Percentiles rank a stretch among this genome's conserved stretches.
Conservation (phyloP, 2,113 vertebrate genomes). For the Clinocottus analis region DNA sequence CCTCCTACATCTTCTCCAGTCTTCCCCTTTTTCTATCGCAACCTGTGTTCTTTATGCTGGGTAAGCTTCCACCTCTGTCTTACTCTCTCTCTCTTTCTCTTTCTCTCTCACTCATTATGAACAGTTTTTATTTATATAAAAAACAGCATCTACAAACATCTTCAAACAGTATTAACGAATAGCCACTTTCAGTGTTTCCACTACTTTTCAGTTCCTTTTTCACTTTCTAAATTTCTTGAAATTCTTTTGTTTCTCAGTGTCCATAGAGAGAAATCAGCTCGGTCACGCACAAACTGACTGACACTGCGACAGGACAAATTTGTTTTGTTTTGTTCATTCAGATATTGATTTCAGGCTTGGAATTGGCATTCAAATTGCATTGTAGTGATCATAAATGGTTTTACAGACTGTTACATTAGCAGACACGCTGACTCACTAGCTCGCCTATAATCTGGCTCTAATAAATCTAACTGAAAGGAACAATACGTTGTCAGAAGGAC, state of each 20-base stretch:
- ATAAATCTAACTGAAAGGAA: constrained; percentile 4
- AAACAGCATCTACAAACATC: background rate
- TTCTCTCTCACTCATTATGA: background rate
- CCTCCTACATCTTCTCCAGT: background rate
- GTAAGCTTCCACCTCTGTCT: constrained; percentile 29
- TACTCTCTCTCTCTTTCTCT: no score
- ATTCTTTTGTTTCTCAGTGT: constrained; percentile 1
- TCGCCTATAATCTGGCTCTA: constrained; percentile 5
- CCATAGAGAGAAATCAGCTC: background rate
- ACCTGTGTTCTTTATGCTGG: constrained; percentile 13
- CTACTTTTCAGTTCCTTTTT: background rate
- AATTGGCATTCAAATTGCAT: constrained; percentile 31
- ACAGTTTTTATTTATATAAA: no score
- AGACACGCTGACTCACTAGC: constrained; percentile 4
- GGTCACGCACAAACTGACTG: constrained; percentile 10
- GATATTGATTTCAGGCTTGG: background rate
- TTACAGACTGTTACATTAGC: constrained; percentile 34
- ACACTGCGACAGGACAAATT: background rate
- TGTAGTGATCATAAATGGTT: constrained; percentile 22
- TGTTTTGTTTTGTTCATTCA: background rate
- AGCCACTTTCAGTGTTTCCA: background rate
- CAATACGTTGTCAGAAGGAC: constrained; percentile 12
- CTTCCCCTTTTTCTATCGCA: background rate
- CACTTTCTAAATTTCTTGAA: background rate
- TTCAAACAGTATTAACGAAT: background rate